These are phyloP conservation scores for Falco cherrug DNA, from an alignment of 2,797 vertebrate species.

Conservation along the genomic window DNA sequence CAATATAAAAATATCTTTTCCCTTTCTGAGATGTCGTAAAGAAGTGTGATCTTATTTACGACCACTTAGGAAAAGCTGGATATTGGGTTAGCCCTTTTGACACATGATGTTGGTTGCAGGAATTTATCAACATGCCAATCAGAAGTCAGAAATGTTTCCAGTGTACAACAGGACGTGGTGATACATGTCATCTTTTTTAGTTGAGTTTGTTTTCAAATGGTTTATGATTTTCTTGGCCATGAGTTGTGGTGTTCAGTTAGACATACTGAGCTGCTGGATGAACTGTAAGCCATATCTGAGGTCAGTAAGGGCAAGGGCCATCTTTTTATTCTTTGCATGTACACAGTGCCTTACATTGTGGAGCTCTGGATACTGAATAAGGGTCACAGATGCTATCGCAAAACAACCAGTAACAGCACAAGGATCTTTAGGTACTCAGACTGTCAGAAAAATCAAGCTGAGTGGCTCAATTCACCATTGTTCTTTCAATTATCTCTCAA, in stretches of 20 bases:
- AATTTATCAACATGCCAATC: conserved; percentile 4
- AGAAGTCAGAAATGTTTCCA: not conserved
- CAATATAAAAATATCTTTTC: conserved; percentile 10
- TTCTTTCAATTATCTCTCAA: conserved; percentile 28
- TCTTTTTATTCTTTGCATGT: not conserved
- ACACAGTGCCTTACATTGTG: not conserved
- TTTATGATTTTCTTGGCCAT: not conserved
- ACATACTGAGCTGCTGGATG: not conserved
- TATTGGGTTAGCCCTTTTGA: not conserved
- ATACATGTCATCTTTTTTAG: not conserved
- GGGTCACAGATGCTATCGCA: conserved; percentile 16
- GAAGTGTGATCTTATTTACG: not conserved
- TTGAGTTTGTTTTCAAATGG: not conserved
- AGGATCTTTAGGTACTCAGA: conserved; percentile 1
- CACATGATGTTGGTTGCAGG: not conserved
- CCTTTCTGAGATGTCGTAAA: conserved; percentile 9
- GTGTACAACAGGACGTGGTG: not conserved
- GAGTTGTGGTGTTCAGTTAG: not conserved
- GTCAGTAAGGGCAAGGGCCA: not conserved
- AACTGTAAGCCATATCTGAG: conserved; percentile 8
- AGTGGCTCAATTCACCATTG: not conserved
- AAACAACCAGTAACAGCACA: conserved; percentile 16
- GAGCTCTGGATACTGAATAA: not conserved
- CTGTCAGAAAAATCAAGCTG: conserved; percentile 38
- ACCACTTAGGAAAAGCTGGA: not conserved